Percentiles rank a stretch among this genome's conserved stretches.
Evolutionary conservation across 1,140 invertebrate species (phyloP).

Genomic region (Homalodisca vitripennis): DNA sequence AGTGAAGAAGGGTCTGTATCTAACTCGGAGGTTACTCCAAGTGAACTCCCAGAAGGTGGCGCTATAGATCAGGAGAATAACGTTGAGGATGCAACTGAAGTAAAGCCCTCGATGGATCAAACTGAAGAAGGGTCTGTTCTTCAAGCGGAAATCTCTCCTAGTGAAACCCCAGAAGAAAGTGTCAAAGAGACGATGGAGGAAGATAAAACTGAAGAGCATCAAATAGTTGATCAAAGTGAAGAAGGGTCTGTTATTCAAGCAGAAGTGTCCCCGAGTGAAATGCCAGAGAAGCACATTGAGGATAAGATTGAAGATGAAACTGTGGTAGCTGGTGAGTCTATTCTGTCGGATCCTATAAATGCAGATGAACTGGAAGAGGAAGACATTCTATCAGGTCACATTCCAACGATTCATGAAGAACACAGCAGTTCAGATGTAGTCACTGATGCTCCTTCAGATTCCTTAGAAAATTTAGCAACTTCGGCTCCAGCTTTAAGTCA

Average conservation of each 20-base stretch:
- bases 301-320: neutral
- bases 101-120: neutral
- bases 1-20: no score
- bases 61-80: conserved; percentile 34
- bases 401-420: neutral
- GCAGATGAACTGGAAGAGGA: conserved; percentile 36
- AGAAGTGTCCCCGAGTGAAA: neutral
- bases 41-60: conserved; percentile 44
- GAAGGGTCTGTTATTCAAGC: neutral
- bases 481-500: conserved; percentile 37
- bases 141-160: no score
- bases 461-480: no score
- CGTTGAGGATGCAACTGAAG: neutral
- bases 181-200: conserved; percentile 31
- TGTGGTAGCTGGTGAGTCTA: conserved; percentile 23
- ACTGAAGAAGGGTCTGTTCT: no score
- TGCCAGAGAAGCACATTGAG: neutral
- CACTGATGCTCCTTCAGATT: conserved; percentile 35
- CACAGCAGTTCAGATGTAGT: conserved; percentile 7
- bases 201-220: neutral
- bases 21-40: no score
- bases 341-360: conserved; percentile 35
- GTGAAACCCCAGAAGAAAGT: conserved; percentile 44
- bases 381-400: conserved; percentile 12
- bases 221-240: neutral